A percentile compares a stretch with the other conserved stretches of the same genome.
phyloP scores from a whole-genome alignment of 2,888 invertebrate genomes.

The Cinara cedri region DNA sequence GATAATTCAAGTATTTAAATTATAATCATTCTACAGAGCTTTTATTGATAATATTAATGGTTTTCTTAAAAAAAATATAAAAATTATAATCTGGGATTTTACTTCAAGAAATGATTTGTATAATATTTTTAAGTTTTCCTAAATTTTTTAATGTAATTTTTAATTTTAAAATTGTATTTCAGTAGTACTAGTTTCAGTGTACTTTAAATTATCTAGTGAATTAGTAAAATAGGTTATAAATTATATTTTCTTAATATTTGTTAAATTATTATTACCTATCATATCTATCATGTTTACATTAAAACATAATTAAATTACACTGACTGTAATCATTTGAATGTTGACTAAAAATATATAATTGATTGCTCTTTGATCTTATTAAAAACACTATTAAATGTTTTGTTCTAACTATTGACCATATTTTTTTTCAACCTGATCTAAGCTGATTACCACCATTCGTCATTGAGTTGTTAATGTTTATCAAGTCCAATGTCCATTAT shows the following conservation, averaged over 20 bases:
- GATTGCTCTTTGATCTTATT: conserved; percentile 43
- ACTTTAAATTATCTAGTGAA: not conserved
- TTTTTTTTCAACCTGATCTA: conserved; percentile 6
- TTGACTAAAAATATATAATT: conserved; percentile 24
- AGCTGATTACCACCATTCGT: conserved; percentile 1
- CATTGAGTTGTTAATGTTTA: conserved; percentile 44
- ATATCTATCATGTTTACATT: not conserved
- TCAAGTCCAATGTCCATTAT: conserved; percentile 51
- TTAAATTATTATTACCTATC: not conserved
- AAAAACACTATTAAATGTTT: conserved; percentile 33
- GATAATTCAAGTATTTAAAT: too few relatives aligned
- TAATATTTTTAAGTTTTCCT: too few relatives aligned
- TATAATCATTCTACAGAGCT: too few relatives aligned
- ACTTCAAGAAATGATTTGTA: too few relatives aligned
- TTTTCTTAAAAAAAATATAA: too few relatives aligned
- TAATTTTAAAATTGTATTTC: too few relatives aligned
- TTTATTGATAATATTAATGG: too few relatives aligned
- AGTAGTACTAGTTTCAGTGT: too few relatives aligned
- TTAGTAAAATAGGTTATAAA: not conserved
- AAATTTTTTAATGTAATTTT: too few relatives aligned
- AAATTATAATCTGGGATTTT: too few relatives aligned
- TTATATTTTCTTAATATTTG: not conserved
- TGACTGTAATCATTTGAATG: conserved; percentile 6
- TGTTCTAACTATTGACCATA: conserved; percentile 21
- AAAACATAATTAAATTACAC: not conserved